Base-by-base conservation (phyloP, 2,888 invertebrate species). In the Sphinx pinastri region DNA sequence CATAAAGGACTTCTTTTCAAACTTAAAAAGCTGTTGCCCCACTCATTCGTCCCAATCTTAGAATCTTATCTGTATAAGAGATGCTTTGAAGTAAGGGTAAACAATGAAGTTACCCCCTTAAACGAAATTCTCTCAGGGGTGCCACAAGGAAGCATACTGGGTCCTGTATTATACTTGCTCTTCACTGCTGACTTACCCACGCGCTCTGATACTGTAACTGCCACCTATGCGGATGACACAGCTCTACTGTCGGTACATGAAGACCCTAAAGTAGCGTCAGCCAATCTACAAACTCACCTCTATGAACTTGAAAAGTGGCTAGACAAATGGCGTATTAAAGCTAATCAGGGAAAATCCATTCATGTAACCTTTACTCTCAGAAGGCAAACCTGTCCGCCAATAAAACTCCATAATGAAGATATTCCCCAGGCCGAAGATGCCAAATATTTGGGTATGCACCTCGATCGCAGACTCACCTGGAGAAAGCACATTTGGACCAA, bases 101-200 rank as follows among this genome's bases (percentile, higher is more conserved):
- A 67, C 7, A 63, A 71, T 0, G 63, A 49, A 0, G 10, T 14
- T 2, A 72, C 73, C 1, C 12, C 19, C 0, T 19, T 75, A 6
- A 11, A 69, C 8, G 57, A 69, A 2, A 75, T 74, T 5, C 54
- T 67, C n/a, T 69, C 73, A 13, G 73, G 72, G 13, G 75, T 77
- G 0, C 74, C 73, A 0, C 77, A 76, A 38, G 75, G 75, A n/a
- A 74, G 70, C 11, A 59, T 76, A 10, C 16, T 76, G 38, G 74
- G 75, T 0, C 74, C 76, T 5, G 45, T 67, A 12, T 38, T 76
- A 0, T 75, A 74, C 57, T 31, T 71, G 0, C 45, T 76, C 0
- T 75, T 47, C 63, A 74, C 71, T 13, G 67, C 72, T n/a, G 72
- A 75, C 45, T 45, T 75, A 16, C 72, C 72, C 25, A 52, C 60